Base-by-base conservation (phyloP, 2,113 vertebrate species). In the Bubo scandiacus region DNA sequence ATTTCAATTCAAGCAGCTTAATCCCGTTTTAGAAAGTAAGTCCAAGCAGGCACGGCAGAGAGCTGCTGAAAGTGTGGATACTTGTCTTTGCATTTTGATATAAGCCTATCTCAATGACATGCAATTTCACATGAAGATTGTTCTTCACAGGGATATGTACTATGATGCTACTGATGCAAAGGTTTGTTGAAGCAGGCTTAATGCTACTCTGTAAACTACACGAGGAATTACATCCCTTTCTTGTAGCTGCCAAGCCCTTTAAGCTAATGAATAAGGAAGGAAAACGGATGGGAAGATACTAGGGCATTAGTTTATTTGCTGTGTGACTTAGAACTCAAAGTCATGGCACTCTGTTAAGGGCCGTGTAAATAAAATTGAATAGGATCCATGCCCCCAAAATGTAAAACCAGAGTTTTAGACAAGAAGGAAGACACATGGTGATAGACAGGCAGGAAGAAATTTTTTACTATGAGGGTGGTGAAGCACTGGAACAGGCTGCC, bases 191-290 rank as follows among this genome's bases (percentile, higher is more conserved):
- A 88, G 54, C 25, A 51, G 38, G 32, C 26, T 73, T 90, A 81
- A 52, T 22, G 15, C 27, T 88, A 61, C 29, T n/a, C 34, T 54
- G 27, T 30, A 66, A 43, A 27, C 20, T 43, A 78, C 45, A 23
- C 1, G 26, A 79, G 47, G 62, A 84, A 83, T 86, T 59, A 86
- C 12, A 36, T 63, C 43, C 36, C 40, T 87, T 55, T 92, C 91
- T 97, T 92, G 89, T 78, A 96, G 87, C 72, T 92, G 82, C 63
- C 91, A 92, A 79, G 77, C 65, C 81, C 81, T 93, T 89, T 87
- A 54, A 94, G 79, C 29, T 95, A 96, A 96, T 91, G 55, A 95
- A 82, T 7, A 67, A 15, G 32, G 77, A 95, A 96, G 78, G 81
- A 93, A 97, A 97, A 95, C 73, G 23, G 95, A 90, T 72, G 29